Conservation (phyloP, 1,140 invertebrate genomes). For the Pseudomyrmex concolor region DNA sequence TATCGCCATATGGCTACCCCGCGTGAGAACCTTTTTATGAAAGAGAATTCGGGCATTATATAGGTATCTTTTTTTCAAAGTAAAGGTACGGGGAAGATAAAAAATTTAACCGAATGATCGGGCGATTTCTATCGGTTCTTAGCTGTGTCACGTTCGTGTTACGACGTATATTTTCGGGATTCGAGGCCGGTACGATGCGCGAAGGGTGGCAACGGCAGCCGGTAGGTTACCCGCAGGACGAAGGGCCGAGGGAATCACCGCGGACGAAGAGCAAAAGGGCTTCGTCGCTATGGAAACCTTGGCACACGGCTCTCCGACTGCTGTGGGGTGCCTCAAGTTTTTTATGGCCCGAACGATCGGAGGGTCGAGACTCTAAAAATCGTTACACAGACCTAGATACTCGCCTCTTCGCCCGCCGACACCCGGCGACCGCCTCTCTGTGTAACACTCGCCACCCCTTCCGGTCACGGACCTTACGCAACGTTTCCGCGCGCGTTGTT, state of each 20-base stretch:
- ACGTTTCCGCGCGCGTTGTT: conserved; percentile 21
- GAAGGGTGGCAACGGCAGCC: conserved; percentile 61
- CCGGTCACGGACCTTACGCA: conserved; percentile 50
- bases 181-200: conserved; percentile 58
- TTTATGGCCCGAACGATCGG: conserved; percentile 79
- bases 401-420: conserved; percentile 52
- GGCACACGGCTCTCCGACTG: conserved; percentile 67
- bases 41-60: not conserved
- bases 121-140: conserved; percentile 30
- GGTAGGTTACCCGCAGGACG: conserved; percentile 59
- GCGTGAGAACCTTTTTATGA: not conserved
- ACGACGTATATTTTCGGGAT: conserved; percentile 60
- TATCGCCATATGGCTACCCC: not conserved
- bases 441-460: conserved; percentile 14
- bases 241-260: conserved; percentile 30
- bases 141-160: conserved; percentile 27
- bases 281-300: conserved; percentile 81
- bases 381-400: conserved; percentile 82
- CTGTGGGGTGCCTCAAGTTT: conserved; percentile 80
- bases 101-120: conserved; percentile 32
- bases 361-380: conserved; percentile 80
- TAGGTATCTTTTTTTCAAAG: not conserved
- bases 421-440: not conserved
- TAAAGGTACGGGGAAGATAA: not conserved
- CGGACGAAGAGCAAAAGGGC: conserved; percentile 76